phyloP scores from a whole-genome alignment of 2,888 invertebrate genomes.

The Clunio marinus region DNA sequence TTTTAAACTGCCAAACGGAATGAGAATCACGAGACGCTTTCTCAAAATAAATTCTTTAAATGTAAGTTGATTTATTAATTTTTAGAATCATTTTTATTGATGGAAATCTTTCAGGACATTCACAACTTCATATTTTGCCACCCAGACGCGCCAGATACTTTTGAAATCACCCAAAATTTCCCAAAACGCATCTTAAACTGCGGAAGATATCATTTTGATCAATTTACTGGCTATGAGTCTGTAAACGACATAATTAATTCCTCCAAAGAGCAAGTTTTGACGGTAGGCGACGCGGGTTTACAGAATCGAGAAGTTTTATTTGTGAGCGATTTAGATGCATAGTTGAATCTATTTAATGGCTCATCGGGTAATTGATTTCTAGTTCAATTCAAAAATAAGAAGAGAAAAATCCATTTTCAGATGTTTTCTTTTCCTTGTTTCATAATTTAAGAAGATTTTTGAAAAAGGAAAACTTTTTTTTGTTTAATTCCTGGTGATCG shows the following conservation, averaged over 20 bases:
- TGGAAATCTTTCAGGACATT: constrained; percentile 66
- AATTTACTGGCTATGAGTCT: constrained; percentile 10
- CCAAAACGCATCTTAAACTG: constrained; percentile 75
- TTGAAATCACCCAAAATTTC: constrained; percentile 94
- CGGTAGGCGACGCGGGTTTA: constrained; percentile 73
- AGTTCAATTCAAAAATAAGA: no score
- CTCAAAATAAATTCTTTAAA: constrained; percentile 72
- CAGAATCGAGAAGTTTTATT: constrained; percentile 88
- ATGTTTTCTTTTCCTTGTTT: not conserved
- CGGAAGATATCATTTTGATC: constrained; percentile 7
- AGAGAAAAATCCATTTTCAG: no score
- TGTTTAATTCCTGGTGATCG: no score
- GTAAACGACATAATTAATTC: constrained; percentile 42
- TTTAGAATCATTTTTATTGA: constrained; percentile 5
- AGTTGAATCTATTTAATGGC: constrained; percentile 43
- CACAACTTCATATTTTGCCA: constrained; percentile 95
- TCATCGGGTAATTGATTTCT: not conserved
- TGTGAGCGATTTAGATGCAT: constrained; percentile 88
- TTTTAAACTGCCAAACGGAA: constrained; percentile 87
- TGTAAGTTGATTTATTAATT: constrained; percentile 54
- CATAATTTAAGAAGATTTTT: no score
- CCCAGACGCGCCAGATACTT: constrained; percentile 84
- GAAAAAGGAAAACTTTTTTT: no score
- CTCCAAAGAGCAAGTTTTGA: constrained; percentile 53
- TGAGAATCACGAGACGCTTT: constrained; percentile 83